Percentiles rank a stretch among this genome's conserved stretches.
These are phyloP conservation scores for Drosophila peninsularis DNA, from an alignment of 2,888 invertebrate genomes.

Conservation along the genomic window DNA sequence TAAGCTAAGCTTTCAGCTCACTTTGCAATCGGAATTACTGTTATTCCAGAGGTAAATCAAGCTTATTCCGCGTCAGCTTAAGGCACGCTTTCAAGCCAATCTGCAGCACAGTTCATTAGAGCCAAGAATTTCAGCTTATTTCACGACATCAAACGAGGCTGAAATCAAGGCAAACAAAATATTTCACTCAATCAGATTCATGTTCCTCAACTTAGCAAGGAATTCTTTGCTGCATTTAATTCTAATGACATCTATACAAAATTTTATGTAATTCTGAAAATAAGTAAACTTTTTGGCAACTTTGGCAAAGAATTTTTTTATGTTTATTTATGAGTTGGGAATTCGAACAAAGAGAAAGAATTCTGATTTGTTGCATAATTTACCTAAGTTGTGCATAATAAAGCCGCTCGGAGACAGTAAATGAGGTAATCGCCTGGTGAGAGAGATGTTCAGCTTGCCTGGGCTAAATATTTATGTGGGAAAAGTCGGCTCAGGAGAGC, in stretches of 20 bases:
- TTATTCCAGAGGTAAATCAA: neutral
- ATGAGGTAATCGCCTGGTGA: neutral
- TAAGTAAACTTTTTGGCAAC: neutral
- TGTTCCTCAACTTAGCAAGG: neutral
- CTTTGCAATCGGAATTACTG: neutral
- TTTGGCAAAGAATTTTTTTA: neutral
- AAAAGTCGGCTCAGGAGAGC: too few relatives aligned
- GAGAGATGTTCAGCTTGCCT: neutral
- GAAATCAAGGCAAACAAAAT: neutral
- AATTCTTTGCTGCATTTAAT: neutral
- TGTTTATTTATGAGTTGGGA: constrained; percentile 1
- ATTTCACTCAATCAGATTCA: neutral
- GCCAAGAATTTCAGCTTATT: neutral
- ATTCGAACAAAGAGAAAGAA: neutral
- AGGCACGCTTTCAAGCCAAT: neutral
- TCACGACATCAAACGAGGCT: neutral
- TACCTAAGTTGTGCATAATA: neutral
- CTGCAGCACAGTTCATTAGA: neutral
- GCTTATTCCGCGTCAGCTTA: neutral
- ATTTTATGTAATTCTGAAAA: neutral
- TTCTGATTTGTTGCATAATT: neutral
- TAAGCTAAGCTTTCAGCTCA: neutral
- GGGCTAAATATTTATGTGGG: neutral
- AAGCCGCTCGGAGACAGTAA: neutral
- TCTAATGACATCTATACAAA: neutral